Evolutionary conservation across 2,888 invertebrate species (phyloP).

Genomic region (Acanthosepion lycidas): DNA sequence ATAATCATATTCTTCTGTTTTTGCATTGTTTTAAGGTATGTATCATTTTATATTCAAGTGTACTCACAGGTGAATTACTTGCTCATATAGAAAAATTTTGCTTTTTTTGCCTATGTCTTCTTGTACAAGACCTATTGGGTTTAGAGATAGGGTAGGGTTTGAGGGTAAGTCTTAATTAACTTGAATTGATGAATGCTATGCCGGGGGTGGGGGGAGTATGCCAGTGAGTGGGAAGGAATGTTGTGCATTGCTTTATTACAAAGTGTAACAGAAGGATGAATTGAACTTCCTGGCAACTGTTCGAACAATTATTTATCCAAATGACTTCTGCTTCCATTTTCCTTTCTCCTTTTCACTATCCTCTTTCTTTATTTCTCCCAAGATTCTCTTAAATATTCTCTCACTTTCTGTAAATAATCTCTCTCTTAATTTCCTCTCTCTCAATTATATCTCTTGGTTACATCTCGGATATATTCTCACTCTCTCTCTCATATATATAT

Average conservation of each 20-base stretch:
- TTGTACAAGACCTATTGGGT: background rate
- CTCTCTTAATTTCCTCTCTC: slow-evolving; percentile 21
- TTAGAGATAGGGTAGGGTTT: background rate
- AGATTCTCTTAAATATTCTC: background rate
- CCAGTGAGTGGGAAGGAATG: background rate
- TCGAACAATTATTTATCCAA: slow-evolving; percentile 6
- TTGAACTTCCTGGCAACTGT: slow-evolving; percentile 33
- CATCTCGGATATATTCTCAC: background rate
- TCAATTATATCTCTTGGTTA: background rate
- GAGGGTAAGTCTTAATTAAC: slow-evolving; percentile 33
- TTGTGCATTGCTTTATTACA: slow-evolving; percentile 33
- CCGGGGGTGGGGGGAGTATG: background rate
- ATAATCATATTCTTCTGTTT: background rate
- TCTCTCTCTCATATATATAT: background rate
- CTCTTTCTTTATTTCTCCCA: background rate
- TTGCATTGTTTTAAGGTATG: background rate
- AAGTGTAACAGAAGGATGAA: slow-evolving; percentile 33
- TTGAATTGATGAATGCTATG: slow-evolving; percentile 1
- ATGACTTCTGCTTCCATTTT: background rate
- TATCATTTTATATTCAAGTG: background rate
- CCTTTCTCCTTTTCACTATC: background rate
- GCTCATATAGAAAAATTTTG: background rate
- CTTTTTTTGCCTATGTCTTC: background rate
- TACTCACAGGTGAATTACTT: background rate
- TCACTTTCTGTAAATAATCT: background rate